phyloP scores from a whole-genome alignment of 2,113 vertebrate genomes.

The Calyptommatus sinebrachiatus region DNA sequence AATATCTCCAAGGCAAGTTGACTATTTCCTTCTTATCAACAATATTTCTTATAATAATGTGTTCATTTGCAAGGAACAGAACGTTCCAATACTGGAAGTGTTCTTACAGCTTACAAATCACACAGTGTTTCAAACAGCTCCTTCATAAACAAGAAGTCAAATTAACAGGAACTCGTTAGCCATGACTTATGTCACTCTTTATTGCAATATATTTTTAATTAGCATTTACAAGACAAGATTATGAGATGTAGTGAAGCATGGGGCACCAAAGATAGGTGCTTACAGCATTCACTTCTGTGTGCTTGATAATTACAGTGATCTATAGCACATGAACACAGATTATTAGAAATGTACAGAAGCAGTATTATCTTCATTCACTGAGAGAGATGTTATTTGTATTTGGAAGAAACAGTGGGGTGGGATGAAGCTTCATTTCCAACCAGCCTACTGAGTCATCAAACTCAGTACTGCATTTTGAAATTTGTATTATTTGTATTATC shows the following conservation, averaged over 20 bases:
- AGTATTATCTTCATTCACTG: slow-evolving; percentile 39
- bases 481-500: too few relatives aligned
- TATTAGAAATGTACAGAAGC: slow-evolving; percentile 46
- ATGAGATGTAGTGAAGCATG: slow-evolving; percentile 40
- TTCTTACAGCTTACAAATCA: rapidly evolving
- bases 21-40: neutral
- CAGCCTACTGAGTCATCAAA: neutral
- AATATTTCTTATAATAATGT: neutral
- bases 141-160: slow-evolving; percentile 38
- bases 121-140: slow-evolving; percentile 8
- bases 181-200: slow-evolving; percentile 46
- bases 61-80: neutral
- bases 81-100: neutral
- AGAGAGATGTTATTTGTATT: slow-evolving; percentile 37
- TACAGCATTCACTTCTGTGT: slow-evolving; percentile 36
- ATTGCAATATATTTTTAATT: slow-evolving; percentile 56
- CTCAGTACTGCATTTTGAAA: neutral
- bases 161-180: slow-evolving; percentile 41
- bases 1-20: neutral
- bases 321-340: slow-evolving; percentile 23
- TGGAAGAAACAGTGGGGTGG: slow-evolving; percentile 15
- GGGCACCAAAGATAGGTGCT: slow-evolving; percentile 5
- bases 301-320: slow-evolving; percentile 45
- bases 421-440: neutral
- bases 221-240: slow-evolving; percentile 50